Base-by-base conservation (phyloP, 2,888 invertebrate genomes). In the Drosophila atripex region DNA sequence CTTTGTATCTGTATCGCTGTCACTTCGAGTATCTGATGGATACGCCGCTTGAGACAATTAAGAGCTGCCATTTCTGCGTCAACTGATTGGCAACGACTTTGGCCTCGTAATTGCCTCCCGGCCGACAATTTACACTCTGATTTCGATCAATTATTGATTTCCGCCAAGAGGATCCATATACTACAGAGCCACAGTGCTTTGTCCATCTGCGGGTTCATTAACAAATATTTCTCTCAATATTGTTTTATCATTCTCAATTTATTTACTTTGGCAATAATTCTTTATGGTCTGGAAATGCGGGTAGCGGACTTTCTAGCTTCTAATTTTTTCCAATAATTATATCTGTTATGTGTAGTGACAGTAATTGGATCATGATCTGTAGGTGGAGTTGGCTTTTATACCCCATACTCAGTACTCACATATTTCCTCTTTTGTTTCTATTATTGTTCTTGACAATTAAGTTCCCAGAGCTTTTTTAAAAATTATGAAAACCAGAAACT, bases 241-340 rank as follows among this genome's bases (percentile, higher is more conserved):
- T 83, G 84, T 84, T 88, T 88, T 86, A 84, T 84, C 76, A 86
- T 79, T 79, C 73, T 73, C 75, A 84, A 88, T 84, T 84, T 73
- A 78, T 77, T 39, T 21, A 41, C 39, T 52, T 57, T 46, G 45
- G 39, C 16, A 49, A 32, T 50, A 38, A 52, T 57, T 56, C 39
- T 47, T 16, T 21, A n/a, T n/a, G 16, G 30, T 4, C 9, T 8
- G 14, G 9, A 46, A 64, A 64, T 64, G 63, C 63, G 63, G 63
- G 63, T 18, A 38, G 25, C 8, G 1, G 51, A 45, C 43, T 60
- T 60, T 60, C 30, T 41, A 41, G 47, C 21, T 28, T 9, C 11
- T 43, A 28, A 9, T 28, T 28, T 28, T 2, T 28, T 28, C 28
- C 21, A 28, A 38, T 60, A 60, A 64, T 64, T 64, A 64, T 64